A percentile compares a stretch with the other conserved stretches of the same genome.
These are phyloP conservation scores for Campaea margaritaria DNA, from an alignment of 2,888 invertebrate species.

Conservation along the genomic window DNA sequence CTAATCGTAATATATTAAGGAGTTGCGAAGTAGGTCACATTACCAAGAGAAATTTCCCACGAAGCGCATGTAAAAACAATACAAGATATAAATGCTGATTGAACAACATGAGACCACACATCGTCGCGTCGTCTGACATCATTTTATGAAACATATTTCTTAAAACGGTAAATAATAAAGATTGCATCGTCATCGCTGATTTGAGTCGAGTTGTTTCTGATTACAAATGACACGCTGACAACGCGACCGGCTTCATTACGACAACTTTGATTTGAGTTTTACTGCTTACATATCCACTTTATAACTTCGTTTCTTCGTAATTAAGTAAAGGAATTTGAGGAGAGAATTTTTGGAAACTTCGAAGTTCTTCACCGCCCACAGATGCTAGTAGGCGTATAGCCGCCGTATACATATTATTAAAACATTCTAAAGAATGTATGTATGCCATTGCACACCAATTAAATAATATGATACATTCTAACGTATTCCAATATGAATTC, in stretches of 20 bases:
- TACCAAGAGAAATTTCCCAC: constrained; percentile 21
- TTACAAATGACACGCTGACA: constrained; percentile 37
- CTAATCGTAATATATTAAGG: constrained; percentile 7
- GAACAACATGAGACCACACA: constrained; percentile 39
- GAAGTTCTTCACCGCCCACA: constrained; percentile 17
- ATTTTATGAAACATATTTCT: constrained; percentile 37
- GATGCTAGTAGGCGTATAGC: constrained; percentile 1
- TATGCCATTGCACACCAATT: too few relatives aligned
- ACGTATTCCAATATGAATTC: too few relatives aligned
- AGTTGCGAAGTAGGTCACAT: constrained; percentile 10
- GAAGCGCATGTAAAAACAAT: constrained; percentile 20
- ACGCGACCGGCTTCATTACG: constrained; percentile 31
- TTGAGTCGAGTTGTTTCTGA: constrained; percentile 40
- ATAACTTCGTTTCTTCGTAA: constrained; percentile 22
- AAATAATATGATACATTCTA: too few relatives aligned
- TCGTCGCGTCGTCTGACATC: constrained; percentile 29
- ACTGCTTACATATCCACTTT: constrained; percentile 33
- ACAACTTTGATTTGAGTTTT: constrained; percentile 29
- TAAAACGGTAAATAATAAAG: constrained; percentile 39
- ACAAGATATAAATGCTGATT: constrained; percentile 14
- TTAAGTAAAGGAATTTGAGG: constrained; percentile 20
- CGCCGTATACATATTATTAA: not conserved
- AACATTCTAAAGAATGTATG: too few relatives aligned
- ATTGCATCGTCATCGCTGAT: constrained; percentile 40
- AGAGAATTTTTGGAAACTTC: constrained; percentile 11